phyloP scores from a whole-genome alignment of 2,888 invertebrate species.

The Adineta ricciae region DNA sequence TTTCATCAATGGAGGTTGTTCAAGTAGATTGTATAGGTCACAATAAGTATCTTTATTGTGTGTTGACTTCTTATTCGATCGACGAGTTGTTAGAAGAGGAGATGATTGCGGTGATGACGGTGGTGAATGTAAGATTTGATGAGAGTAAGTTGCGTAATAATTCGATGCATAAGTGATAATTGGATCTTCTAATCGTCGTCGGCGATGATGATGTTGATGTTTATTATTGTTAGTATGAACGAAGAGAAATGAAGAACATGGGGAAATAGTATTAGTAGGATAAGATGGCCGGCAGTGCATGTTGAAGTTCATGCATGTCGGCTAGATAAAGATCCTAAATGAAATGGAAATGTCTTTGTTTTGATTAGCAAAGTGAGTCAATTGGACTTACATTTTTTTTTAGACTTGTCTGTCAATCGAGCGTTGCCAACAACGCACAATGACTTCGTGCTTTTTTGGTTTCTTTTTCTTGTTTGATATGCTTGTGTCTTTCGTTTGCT shows the following conservation, averaged over 20 bases:
- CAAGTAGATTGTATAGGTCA: too few relatives aligned
- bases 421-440: background rate
- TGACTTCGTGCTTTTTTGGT: background rate
- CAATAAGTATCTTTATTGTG: too few relatives aligned
- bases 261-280: background rate
- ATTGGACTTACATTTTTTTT: background rate
- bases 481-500: background rate
- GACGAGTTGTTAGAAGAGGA: background rate
- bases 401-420: background rate
- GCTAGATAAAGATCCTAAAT: background rate
- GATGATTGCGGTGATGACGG: background rate
- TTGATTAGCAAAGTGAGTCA: background rate
- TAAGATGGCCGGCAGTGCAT: background rate
- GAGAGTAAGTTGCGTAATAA: background rate
- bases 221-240: background rate
- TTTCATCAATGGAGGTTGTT: too few relatives aligned
- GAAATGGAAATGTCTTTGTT: too few relatives aligned
- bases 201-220: background rate
- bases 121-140: background rate
- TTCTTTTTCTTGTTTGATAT: background rate
- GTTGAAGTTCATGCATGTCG: background rate
- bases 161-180: background rate
- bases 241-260: background rate
- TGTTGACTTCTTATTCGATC: too few relatives aligned
- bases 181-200: background rate